Evolutionary conservation across 2,888 invertebrate genomes (phyloP).

Genomic region (Dromius quadrimaculatus): DNA sequence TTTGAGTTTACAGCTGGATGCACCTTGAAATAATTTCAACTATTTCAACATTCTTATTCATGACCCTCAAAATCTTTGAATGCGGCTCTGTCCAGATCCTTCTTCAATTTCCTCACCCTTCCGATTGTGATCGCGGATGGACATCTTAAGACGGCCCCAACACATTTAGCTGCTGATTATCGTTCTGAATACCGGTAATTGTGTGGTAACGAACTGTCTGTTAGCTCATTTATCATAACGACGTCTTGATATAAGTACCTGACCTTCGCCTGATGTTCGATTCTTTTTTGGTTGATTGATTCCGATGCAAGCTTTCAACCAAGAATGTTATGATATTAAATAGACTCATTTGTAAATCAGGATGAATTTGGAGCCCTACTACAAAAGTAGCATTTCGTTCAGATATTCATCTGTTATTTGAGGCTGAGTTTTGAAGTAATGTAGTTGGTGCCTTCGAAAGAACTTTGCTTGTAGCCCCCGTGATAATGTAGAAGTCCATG

Average conservation of each 20-base stretch:
- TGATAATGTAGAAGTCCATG: no score
- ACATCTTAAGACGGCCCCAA: conserved; percentile 47
- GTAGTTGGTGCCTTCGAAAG: no score
- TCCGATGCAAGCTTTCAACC: conserved; percentile 19
- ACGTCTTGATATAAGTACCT: conserved; percentile 45
- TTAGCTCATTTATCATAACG: conserved; percentile 48
- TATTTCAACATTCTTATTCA: no score
- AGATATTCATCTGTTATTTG: no score
- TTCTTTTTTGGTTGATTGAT: conserved; percentile 23
- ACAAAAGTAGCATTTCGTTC: no score
- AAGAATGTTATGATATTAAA: conserved; percentile 24
- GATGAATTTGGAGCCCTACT: conserved; percentile 6
- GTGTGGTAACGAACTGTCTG: conserved; percentile 51
- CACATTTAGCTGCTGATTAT: conserved; percentile 49
- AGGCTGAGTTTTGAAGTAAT: no score
- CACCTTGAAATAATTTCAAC: no score
- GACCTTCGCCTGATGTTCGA: conserved; percentile 28
- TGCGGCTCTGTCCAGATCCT: conserved; percentile 4
- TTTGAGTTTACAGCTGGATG: no score
- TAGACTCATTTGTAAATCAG: conserved; percentile 29
- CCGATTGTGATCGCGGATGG: conserved; percentile 49
- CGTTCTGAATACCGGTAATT: conserved; percentile 50
- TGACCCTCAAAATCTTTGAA: conserved; percentile 6
- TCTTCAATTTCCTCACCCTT: conserved; percentile 13
- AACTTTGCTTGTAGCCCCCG: no score